Percentiles rank a stretch among this genome's conserved stretches.
Conservation (phyloP, 2,797 vertebrate genomes). For the Carapus acus region DNA sequence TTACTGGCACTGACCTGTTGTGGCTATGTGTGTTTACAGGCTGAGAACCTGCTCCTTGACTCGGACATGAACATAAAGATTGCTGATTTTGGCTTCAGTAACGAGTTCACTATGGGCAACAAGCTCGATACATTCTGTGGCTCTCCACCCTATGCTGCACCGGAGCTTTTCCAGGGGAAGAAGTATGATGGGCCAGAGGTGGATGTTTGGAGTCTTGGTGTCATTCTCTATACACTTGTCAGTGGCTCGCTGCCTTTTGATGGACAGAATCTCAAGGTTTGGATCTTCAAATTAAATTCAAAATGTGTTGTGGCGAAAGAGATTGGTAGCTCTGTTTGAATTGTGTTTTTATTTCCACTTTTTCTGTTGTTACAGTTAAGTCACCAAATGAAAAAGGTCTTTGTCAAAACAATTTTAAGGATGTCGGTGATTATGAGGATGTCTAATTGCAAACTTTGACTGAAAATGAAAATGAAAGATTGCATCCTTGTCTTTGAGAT, state of each 20-base stretch:
- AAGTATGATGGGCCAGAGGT: conserved; percentile 98
- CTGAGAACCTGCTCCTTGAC: conserved; percentile 94
- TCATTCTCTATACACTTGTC: conserved; percentile 96
- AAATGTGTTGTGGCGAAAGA: too few species aligned
- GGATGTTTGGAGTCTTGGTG: conserved; percentile 97
- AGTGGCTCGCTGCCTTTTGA: conserved; percentile 97
- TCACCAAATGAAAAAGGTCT: too few species aligned
- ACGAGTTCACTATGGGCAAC: conserved; percentile 94
- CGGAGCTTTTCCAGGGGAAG: conserved; percentile 98
- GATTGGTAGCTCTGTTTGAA: too few species aligned
- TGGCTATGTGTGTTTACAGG: conserved; percentile 64
- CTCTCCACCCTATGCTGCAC: conserved; percentile 93
- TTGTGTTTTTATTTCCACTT: too few species aligned
- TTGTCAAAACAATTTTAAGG: too few species aligned
- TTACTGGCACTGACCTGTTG: neutral
- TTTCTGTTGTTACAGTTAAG: too few species aligned
- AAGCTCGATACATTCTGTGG: conserved; percentile 99
- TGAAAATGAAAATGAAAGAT: too few species aligned
- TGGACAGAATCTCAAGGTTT: conserved; percentile 98
- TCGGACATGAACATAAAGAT: conserved; percentile 99
- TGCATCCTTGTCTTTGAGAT: too few species aligned
- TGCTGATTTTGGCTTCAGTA: conserved; percentile 97
- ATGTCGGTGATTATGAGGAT: too few species aligned
- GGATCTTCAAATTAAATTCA: too few species aligned
- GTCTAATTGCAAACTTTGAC: too few species aligned